Evolutionary conservation across 2,888 invertebrate genomes (phyloP), one percentile per base, ranked within the genome.

Genomic region (Drosophila melanosoma): DNA sequence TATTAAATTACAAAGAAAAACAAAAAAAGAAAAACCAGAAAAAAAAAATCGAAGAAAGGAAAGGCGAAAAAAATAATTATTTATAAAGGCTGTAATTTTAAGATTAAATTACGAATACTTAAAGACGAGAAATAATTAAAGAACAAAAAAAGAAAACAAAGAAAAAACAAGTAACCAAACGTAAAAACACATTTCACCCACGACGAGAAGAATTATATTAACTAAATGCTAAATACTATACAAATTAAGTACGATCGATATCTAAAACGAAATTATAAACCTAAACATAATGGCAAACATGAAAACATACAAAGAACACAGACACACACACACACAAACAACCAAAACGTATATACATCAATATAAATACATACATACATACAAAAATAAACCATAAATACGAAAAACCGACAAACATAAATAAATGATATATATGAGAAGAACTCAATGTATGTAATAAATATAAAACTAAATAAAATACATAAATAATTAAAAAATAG

Each of bases 1-100:
- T 74, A 81, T 69, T 76, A 57, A 74, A 68, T 52, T 67, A 71
- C 66, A 83, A 45, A 58, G 51, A 54, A 69, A 35, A 63, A 53
- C 33, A 48, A 63, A 58, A 33, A 23, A 66, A 58, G 33, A 54
- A 60, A 69, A 74, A 67, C 66, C 36, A 65, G 12, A 42, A 2
- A 32, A 59, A 67, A 48, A 51, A 60, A 48, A 42, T n/a, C 62
- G 69, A 61, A 66, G 52, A 6, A 56, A 62, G 56, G 73, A 42
- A 71, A 53, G 48, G 76, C 61, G 57, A 62, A 79, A 83, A 87
- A 88, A 83, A 84, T 85, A 86, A 89, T 90, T 91, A 91, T 86
- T 91, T 92, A 91, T 92, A 92, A 92, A 92, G 93, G 92, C 92
- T 92, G 92, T 92, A 92, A 92, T 92, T 92, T 92, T 92, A 92